Percentiles rank a stretch among this genome's conserved stretches.
These are phyloP conservation scores for Halichoerus grypus DNA, from an alignment of 2,113 vertebrate species.

Conservation along the genomic window DNA sequence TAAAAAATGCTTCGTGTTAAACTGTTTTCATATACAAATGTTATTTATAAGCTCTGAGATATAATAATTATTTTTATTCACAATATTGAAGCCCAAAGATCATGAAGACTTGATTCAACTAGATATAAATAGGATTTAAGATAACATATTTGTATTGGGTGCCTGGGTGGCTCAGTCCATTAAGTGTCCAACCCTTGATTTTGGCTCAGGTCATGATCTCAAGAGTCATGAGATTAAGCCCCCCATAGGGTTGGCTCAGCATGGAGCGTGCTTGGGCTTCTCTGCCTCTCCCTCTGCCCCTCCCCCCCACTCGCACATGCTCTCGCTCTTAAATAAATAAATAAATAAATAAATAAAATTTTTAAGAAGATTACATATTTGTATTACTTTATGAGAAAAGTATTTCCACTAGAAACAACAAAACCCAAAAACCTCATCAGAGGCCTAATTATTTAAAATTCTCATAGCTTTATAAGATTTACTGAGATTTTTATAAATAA, in stretches of 20 bases:
- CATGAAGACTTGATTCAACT: background rate
- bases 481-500: constrained; percentile 32
- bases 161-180: background rate
- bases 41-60: background rate
- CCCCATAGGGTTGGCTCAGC: background rate
- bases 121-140: background rate
- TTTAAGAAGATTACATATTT: background rate
- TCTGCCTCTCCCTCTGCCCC: background rate
- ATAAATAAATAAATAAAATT: background rate
- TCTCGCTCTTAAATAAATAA: background rate
- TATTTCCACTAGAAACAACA: constrained; percentile 11
- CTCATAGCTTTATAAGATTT: background rate
- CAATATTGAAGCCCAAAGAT: background rate
- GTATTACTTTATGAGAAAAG: constrained; percentile 17
- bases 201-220: background rate
- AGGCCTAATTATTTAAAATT: background rate
- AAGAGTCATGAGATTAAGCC: background rate
- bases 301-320: background rate
- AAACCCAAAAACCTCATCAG: background rate
- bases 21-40: background rate
- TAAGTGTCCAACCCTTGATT: background rate
- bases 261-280: background rate
- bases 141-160: background rate
- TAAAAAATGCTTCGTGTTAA: background rate
- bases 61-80: constrained; percentile 1